Base-by-base conservation (phyloP, 2,113 vertebrate genomes). In the Hyperopisus bebe region DNA sequence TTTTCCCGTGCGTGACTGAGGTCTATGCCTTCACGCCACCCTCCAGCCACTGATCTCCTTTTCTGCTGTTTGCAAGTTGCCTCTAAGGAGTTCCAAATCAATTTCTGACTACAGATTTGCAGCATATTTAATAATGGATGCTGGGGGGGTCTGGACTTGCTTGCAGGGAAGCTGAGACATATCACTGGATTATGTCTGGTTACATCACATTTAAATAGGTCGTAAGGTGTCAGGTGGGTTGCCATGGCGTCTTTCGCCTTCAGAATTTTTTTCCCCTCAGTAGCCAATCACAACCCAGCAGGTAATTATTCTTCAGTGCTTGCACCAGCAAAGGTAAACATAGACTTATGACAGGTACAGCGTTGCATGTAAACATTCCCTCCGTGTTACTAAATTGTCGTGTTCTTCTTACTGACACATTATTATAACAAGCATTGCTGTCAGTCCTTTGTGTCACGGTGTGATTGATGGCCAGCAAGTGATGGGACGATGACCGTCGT, bases 151-250 rank as follows among this genome's bases (percentile, higher is more conserved):
- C 39, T 66, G 83, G 89, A 46, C 88, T 3, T 92, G 89, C 88
- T 90, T 82, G 86, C 83, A 90, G 51, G 19, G 39, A 87, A 80
- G 88, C 62, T 88, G 89, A 93, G 91, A 91, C n/a, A 8, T 3
- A 44, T 13, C 7, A 90, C 89, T 91, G 90, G 90, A 92, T 92
- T 77, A 92, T 89, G 88, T 39, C 90, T 88, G 84, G 90, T 91
- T 94, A 93, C 93, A 87, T 94, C 94, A 92, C 92, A 91, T 93
- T 91, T 91, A 94, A 80, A 93, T 93, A 92, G 58, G 42, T 77
- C 1, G 3, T n/a, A 24, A 47, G 42, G 80, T 39, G 82, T 91
- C 93, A 90, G 90, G 91, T 92, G 88, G 84, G 31, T 8, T 83
- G 74, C 92, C 89, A 92, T 93, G 92, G 91, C 77, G 1, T 88